Conservation (phyloP, 1,140 invertebrate species). For the Bombus confusus region DNA sequence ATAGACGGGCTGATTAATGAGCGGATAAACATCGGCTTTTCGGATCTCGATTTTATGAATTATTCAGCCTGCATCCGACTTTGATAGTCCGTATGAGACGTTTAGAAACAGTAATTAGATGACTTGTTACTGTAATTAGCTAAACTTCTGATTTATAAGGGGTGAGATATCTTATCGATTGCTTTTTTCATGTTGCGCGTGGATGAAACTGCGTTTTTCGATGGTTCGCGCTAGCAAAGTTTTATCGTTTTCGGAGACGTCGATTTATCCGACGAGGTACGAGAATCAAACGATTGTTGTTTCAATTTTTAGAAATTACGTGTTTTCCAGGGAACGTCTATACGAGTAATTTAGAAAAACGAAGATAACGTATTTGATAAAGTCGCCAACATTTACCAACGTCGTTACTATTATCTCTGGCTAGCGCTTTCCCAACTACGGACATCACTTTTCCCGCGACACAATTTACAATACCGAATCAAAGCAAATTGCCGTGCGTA, state of each 20-base stretch:
- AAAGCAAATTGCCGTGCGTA: conserved; percentile 77
- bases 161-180: not conserved
- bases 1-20: conserved; percentile 32
- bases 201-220: not conserved
- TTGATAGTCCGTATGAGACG: conserved; percentile 2
- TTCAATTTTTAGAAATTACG: too few relatives aligned
- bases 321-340: too few relatives aligned
- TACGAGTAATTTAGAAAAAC: not conserved
- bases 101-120: conserved; percentile 1
- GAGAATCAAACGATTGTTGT: too few relatives aligned
- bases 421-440: conserved; percentile 25
- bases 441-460: conserved; percentile 69
- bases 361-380: not conserved
- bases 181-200: not conserved
- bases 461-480: conserved; percentile 73
- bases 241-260: too few relatives aligned
- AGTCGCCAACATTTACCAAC: not conserved
- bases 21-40: conserved; percentile 34
- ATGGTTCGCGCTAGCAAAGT: not conserved
- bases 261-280: too few relatives aligned
- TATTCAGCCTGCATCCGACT: conserved; percentile 18
- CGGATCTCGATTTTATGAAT: conserved; percentile 16
- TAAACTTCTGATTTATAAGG: not conserved
- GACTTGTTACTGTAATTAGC: conserved; percentile 11
- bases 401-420: not conserved